A percentile compares a stretch with the other conserved stretches of the same genome.
Evolutionary conservation across 2,888 invertebrate genomes (phyloP).

Genomic region (Megaustenia siamemsis): DNA sequence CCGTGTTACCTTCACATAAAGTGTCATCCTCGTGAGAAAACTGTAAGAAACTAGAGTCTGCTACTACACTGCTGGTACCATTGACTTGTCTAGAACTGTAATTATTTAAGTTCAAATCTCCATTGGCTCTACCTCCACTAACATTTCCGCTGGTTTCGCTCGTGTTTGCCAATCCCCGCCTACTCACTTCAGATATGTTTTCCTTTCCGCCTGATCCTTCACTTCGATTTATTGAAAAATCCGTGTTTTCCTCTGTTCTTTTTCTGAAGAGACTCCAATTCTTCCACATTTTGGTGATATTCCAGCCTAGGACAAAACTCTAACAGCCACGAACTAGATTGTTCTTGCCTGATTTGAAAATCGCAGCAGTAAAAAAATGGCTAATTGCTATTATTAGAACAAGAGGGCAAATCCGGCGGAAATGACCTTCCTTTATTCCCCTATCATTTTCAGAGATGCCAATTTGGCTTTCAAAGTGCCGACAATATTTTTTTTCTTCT

Average conservation of each 20-base stretch:
- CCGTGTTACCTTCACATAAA: neutral
- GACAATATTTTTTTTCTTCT: too few relatives aligned
- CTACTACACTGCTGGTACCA: neutral
- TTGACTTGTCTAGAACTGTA: constrained; percentile 3
- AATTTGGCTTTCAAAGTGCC: too few relatives aligned
- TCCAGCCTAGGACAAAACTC: neutral
- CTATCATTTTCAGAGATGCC: too few relatives aligned
- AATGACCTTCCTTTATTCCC: neutral
- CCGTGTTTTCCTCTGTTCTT: constrained; percentile 32
- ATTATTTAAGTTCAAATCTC: neutral
- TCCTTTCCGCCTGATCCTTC: constrained; percentile 38
- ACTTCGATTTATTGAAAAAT: neutral
- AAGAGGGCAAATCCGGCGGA: constrained; percentile 21
- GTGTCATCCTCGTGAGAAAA: neutral
- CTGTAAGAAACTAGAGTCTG: neutral
- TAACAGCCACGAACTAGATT: neutral
- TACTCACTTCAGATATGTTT: constrained; percentile 10
- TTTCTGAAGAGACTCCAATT: constrained; percentile 49
- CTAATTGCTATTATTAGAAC: neutral
- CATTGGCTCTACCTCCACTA: neutral
- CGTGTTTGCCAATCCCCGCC: neutral
- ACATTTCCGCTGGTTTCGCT: constrained; percentile 15
- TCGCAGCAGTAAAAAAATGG: constrained; percentile 9
- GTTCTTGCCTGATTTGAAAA: constrained; percentile 39
- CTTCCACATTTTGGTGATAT: constrained; percentile 43